Evolutionary conservation across 2,888 invertebrate genomes (phyloP), one percentile per base, ranked within the genome.

Genomic region (Notodonta ziczac): DNA sequence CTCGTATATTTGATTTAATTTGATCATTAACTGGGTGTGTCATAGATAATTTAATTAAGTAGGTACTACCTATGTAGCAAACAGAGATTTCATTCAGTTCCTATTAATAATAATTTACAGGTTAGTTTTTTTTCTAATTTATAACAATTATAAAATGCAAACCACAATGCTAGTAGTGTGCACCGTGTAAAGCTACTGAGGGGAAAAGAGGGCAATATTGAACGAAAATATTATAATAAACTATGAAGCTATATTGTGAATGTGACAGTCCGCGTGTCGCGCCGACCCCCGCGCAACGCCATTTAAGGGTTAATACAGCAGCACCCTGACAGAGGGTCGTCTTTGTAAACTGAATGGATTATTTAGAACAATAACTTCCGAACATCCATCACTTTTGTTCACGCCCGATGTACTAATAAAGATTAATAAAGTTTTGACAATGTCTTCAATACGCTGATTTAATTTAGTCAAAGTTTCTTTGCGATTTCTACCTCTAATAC

Each of bases 181-280:
- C 67, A 70, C 69, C 66, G 63, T 67, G 55, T 73, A 58, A 24
- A 68, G 61, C 65, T 72, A 71, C 67, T 69, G 67, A 83, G 82
- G 85, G 83, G 77, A 83, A 86, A 82, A 81, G 77, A 81, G 84
- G 83, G 84, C 86, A 89, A 89, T 89, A 87, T 88, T 85, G 83
- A 83, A 84, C 83, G 84, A 87, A 90, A 91, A 91, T 91, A 92
- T 92, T 90, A 90, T 90, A 91, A 90, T 90, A 90, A 91, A 90
- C 83, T 91, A 88, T 88, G 85, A 86, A 85, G 87, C 86, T 85
- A 86, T 91, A 90, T 92, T 91, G 87, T 92, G 90, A 87, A 87
- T 88, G 85, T 91, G 92, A 91, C 92, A 91, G 90, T 86, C 85
- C 89, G 90, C 91, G 90, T 92, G 91, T 85, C 90, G 83, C 74